Evolutionary conservation across 2,113 vertebrate species (phyloP).

Genomic region (Anser brachyrhynchus): DNA sequence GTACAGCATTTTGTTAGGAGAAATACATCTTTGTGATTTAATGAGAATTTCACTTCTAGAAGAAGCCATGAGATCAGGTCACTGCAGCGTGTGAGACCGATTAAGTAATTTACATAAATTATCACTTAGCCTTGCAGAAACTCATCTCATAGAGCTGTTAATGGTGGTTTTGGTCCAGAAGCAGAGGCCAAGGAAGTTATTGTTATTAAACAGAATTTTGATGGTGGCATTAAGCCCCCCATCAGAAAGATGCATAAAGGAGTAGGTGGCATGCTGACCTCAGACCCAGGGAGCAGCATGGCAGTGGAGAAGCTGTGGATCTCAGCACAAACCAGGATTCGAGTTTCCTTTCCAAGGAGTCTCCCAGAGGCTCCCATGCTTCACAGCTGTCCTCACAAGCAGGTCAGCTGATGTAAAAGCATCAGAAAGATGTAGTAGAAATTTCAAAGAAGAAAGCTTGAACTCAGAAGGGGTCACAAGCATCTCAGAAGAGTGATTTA

Average conservation of each 20-base stretch:
- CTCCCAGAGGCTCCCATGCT: not conserved
- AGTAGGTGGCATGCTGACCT: not conserved
- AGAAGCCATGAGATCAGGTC: not conserved
- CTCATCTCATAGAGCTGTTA: not conserved
- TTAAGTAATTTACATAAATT: not conserved
- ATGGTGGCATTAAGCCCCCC: not conserved
- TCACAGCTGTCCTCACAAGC: not conserved
- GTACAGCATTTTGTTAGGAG: not conserved
- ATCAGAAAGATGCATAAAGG: not conserved
- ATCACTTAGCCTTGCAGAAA: not conserved
- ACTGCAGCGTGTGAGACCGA: not conserved
- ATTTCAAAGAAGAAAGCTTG: not conserved
- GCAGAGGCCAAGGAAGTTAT: not conserved
- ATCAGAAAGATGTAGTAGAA: accelerated
- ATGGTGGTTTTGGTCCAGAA: not conserved
- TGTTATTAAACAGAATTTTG: not conserved
- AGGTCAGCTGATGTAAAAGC: not conserved
- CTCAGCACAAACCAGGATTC: not conserved
- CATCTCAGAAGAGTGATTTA: not conserved
- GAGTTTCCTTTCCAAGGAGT: not conserved
- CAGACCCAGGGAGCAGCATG: not conserved
- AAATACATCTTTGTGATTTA: not conserved
- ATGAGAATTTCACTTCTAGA: not conserved
- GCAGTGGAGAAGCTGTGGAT: not conserved
- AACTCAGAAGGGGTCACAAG: not conserved